Evolutionary conservation across 2,888 invertebrate species (phyloP), one percentile per base, ranked within the genome.

Genomic region (Dicyrtomina minuta): DNA sequence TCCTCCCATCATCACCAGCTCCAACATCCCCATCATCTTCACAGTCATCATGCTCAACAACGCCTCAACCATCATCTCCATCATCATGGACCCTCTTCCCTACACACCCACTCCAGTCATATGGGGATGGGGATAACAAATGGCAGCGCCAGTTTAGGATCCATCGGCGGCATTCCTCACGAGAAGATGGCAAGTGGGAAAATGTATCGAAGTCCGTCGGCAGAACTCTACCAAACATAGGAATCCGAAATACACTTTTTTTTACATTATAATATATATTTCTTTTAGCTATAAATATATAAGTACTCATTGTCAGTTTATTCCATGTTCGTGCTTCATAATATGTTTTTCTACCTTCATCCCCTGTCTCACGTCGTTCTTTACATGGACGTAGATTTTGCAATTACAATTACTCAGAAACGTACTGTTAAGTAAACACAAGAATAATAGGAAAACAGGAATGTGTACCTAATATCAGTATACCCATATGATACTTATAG

Each of bases 121-220:
- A 24, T 64, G 26, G 61, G 41, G 13, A 27, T 39, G 60, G 46
- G 24, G 22, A 10, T 20, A 20, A 43, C 43, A 15, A 43, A 59
- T 59, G 41, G n/a, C 3, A 68, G 55, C 43, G 24, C 27, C 24
- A 68, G 44, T 33, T 55, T 68, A 27, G 62, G 55, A 1, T 33
- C 22, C n/a, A 33, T 33, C 33, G 43, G 44, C 33, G 67, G 53
- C 26, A 27, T 39, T 41, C 33, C 46, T 33, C 65, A 53, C 39
- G 58, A 67, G 46, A 46, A 59, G 46, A 64, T 22, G 15, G 70
- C 68, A 46, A 60, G 27, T 41, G 72, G 76, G 49, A 75, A 74
- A 72, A 74, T 77, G 77, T 77, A 75, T 41, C 61, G 77, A 46
- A 75, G 71, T 26, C 75, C 77, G 1, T 77, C 77, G 4, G 71